These are phyloP conservation scores for Heliconius ismenius DNA, from an alignment of 2,888 invertebrate genomes.

Conservation along the genomic window DNA sequence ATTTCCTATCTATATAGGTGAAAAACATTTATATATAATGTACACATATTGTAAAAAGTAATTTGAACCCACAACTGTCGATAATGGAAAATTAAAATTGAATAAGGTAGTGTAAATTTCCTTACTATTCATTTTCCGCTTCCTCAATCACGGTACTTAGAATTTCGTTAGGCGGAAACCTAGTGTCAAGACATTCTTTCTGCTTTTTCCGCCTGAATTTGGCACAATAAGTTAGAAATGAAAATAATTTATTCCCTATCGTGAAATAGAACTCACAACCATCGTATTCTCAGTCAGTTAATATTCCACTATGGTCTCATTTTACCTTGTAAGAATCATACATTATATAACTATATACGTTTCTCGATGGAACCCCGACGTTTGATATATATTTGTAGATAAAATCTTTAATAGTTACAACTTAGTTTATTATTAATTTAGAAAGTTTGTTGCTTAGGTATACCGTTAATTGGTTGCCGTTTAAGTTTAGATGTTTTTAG, in stretches of 20 bases:
- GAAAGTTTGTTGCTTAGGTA: conserved; percentile 6
- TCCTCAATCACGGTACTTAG: no score
- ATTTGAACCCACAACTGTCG: no score
- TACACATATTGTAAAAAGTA: no score
- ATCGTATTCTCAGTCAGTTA: background rate
- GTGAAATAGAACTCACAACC: background rate
- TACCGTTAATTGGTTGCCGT: conserved; percentile 5
- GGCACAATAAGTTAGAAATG: background rate
- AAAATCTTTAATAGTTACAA: conserved; percentile 10
- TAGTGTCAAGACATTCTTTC: no score
- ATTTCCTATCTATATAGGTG: no score
- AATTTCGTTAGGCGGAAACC: no score
- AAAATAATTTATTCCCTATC: background rate
- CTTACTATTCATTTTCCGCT: no score
- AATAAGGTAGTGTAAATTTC: no score
- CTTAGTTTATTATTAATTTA: conserved; percentile 11
- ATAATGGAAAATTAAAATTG: no score
- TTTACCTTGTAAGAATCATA: background rate
- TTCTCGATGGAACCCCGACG: background rate
- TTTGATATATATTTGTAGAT: conserved; percentile 2
- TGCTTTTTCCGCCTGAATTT: no score
- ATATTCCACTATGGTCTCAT: background rate
- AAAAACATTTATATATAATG: no score
- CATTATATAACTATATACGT: background rate
- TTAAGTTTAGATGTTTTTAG: background rate